A percentile compares a stretch with the other conserved stretches of the same genome.
Conservation (phyloP, 2,888 invertebrate species). For the Torymus aiolomorphi region DNA sequence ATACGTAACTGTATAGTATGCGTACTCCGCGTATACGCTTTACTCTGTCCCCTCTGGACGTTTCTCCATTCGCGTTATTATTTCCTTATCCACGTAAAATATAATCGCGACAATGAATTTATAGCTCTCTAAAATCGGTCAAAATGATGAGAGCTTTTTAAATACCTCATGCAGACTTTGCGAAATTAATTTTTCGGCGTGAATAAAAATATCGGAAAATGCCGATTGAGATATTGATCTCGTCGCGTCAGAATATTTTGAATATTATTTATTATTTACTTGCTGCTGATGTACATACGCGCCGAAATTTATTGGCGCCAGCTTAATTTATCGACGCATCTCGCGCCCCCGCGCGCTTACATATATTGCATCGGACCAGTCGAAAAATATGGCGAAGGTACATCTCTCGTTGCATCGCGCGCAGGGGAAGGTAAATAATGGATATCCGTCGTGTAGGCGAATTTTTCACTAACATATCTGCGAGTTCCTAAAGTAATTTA, state of each 20-base stretch:
- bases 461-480: not conserved
- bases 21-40: too few species aligned
- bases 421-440: not conserved
- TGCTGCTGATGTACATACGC: not conserved
- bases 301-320: conserved; percentile 10
- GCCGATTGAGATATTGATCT: not conserved
- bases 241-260: not conserved
- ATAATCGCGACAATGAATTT: too few species aligned
- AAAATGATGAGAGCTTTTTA: too few species aligned
- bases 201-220: not conserved
- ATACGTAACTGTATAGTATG: too few species aligned
- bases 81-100: too few species aligned
- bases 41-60: too few species aligned
- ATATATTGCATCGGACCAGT: conserved; percentile 3
- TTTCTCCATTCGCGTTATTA: too few species aligned
- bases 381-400: not conserved
- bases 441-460: not conserved
- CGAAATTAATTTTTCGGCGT: too few species aligned
- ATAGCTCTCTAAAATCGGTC: too few species aligned
- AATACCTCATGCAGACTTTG: too few species aligned
- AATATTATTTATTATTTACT: conserved; percentile 25
- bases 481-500: too few species aligned
- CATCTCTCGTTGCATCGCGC: not conserved
- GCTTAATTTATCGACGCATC: conserved; percentile 5
- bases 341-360: not conserved